Percentiles rank a stretch among this genome's conserved stretches.
Evolutionary conservation across 1,140 invertebrate genomes (phyloP).

Genomic region (Acyrthosiphon pisum): DNA sequence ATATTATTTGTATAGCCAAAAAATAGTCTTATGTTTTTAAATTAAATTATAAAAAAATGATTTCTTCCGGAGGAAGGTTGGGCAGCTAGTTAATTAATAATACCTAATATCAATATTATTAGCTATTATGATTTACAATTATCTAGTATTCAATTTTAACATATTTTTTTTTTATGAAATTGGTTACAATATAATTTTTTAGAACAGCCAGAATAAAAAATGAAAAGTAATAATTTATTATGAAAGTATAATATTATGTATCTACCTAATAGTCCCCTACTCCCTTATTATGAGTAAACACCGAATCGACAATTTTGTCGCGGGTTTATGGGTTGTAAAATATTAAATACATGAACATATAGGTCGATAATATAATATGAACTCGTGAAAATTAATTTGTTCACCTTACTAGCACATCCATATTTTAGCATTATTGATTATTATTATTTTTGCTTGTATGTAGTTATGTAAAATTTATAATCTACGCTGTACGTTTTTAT

Average conservation of each 20-base stretch:
- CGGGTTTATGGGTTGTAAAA: constrained; percentile 9
- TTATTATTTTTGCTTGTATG: not conserved
- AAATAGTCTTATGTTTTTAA: too few species aligned
- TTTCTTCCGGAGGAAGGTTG: too few species aligned
- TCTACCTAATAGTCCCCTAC: not conserved
- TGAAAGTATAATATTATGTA: not conserved
- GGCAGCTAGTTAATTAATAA: too few species aligned
- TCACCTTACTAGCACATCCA: not conserved
- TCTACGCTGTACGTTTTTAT: not conserved
- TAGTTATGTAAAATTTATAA: not conserved
- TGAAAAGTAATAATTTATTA: not conserved
- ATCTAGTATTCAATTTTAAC: not conserved
- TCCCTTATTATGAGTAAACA: not conserved
- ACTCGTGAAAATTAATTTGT: not conserved
- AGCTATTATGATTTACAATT: not conserved
- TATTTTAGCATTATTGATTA: constrained; percentile 4
- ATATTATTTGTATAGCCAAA: too few species aligned
- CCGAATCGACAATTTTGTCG: not conserved
- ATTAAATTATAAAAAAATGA: too few species aligned
- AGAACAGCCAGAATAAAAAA: not conserved
- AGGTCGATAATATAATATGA: not conserved
- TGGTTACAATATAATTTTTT: not conserved
- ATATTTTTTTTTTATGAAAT: not conserved
- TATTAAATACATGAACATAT: not conserved
- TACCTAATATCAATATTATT: not conserved